Conservation (phyloP, 2,888 invertebrate species). For the Polymixis lichenea region DNA sequence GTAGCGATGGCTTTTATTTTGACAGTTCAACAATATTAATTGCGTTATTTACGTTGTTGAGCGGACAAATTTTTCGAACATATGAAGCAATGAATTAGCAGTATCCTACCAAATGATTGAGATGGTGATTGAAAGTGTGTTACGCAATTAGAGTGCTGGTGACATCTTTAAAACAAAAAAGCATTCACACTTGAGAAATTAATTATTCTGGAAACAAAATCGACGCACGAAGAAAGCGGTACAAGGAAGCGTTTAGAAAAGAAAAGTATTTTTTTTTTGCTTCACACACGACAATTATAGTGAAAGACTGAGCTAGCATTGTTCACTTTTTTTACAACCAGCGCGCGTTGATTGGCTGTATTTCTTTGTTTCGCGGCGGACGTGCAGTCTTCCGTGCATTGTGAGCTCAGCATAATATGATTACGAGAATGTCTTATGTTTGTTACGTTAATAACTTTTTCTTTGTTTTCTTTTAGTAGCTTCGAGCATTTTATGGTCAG, state of each 20-base stretch:
- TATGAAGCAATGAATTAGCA: no score
- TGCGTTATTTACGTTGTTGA: no score
- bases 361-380: slow-evolving; percentile 69
- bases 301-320: slow-evolving; percentile 82
- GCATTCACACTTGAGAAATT: slow-evolving; percentile 19
- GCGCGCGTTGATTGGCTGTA: slow-evolving; percentile 69
- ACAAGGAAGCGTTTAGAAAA: slow-evolving; percentile 85
- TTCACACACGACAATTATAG: slow-evolving; percentile 81
- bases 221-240: slow-evolving; percentile 74
- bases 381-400: slow-evolving; percentile 84
- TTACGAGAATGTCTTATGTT: slow-evolving; percentile 67
- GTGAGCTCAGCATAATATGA: slow-evolving; percentile 69
- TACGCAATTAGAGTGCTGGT: background rate
- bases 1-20: no score
- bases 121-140: no score
- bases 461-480: slow-evolving; percentile 54
- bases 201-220: slow-evolving; percentile 49
- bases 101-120: no score
- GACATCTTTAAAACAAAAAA: slow-evolving; percentile 23
- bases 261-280: slow-evolving; percentile 83
- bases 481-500: slow-evolving; percentile 64
- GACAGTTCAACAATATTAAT: no score
- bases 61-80: no score
- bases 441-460: slow-evolving; percentile 62
- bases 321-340: slow-evolving; percentile 77